phyloP scores from a whole-genome alignment of 2,888 invertebrate genomes.

The Netelia melanura region DNA sequence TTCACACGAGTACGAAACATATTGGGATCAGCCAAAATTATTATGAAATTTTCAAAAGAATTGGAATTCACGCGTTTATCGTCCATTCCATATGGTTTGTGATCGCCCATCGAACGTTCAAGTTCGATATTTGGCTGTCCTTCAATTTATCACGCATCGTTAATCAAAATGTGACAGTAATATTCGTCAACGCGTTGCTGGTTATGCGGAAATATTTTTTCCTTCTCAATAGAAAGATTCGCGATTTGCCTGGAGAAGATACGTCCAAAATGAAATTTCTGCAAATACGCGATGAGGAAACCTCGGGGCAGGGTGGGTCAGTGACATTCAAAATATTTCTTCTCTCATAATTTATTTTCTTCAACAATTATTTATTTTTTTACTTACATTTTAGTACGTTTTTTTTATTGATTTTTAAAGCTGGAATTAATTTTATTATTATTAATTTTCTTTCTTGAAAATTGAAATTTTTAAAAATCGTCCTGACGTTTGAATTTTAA shows the following conservation, averaged over 20 bases:
- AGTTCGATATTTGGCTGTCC: constrained; percentile 47
- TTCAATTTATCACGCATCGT: constrained; percentile 59
- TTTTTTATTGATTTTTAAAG: background rate
- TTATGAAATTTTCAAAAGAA: constrained; percentile 4
- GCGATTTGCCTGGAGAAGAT: constrained; percentile 15
- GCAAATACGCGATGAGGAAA: background rate
- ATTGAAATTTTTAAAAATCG: background rate
- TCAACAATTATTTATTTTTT: background rate
- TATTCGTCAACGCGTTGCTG: constrained; percentile 47
- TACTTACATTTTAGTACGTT: background rate
- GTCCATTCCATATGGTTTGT: constrained; percentile 34
- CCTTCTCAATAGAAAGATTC: constrained; percentile 57
- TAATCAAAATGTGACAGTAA: constrained; percentile 44
- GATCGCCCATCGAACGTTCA: constrained; percentile 6
- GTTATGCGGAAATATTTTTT: constrained; percentile 47
- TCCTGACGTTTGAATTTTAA: background rate
- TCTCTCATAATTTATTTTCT: background rate
- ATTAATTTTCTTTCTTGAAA: background rate
- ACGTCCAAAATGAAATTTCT: background rate
- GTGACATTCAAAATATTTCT: background rate
- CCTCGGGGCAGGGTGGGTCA: constrained; percentile 37
- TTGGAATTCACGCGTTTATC: constrained; percentile 23
- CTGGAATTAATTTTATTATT: background rate
- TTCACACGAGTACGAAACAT: constrained; percentile 3
- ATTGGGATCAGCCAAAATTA: constrained; percentile 41